Evolutionary conservation across 2,113 vertebrate species (phyloP).

Genomic region (Verasper variegatus): DNA sequence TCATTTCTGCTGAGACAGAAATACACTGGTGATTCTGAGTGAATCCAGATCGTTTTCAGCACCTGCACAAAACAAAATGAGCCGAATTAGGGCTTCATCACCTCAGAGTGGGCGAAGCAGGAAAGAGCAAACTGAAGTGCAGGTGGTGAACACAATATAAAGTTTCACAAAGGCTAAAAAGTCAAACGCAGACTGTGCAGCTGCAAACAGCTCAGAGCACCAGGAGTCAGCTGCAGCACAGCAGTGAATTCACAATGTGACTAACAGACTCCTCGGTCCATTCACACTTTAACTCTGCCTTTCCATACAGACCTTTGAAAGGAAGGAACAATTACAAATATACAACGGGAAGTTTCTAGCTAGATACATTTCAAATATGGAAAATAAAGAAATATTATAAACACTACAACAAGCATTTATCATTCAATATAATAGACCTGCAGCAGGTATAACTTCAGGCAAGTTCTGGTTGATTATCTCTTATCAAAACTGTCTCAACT

Average conservation of each 20-base stretch:
- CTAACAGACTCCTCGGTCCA: slow-evolving; percentile 11
- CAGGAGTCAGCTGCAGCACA: slow-evolving; percentile 27
- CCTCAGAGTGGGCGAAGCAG: slow-evolving; percentile 34
- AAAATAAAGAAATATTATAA: not conserved
- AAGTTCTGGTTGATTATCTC: not conserved
- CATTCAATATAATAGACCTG: not conserved
- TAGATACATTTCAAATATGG: slow-evolving; percentile 6
- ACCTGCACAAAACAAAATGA: slow-evolving; percentile 37
- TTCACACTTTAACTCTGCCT: slow-evolving; percentile 7
- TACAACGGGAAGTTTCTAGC: slow-evolving; percentile 15
- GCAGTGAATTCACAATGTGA: slow-evolving; percentile 21
- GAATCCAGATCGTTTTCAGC: slow-evolving; percentile 11
- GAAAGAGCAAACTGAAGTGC: slow-evolving; percentile 11
- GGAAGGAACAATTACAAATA: not conserved
- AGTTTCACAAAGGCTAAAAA: slow-evolving; percentile 40
- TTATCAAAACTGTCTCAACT: not conserved
- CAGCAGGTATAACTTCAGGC: not conserved
- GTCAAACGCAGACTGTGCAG: slow-evolving; percentile 11
- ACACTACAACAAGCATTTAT: not conserved
- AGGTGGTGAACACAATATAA: slow-evolving; percentile 37
- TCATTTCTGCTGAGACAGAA: slow-evolving; percentile 31
- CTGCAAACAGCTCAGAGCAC: slow-evolving; percentile 29
- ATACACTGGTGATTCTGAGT: slow-evolving; percentile 1
- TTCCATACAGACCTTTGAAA: slow-evolving; percentile 3
- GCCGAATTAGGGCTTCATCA: slow-evolving; percentile 48